These are phyloP conservation scores for Miichthys miiuy DNA, from an alignment of 2,797 vertebrate genomes.

Conservation along the genomic window DNA sequence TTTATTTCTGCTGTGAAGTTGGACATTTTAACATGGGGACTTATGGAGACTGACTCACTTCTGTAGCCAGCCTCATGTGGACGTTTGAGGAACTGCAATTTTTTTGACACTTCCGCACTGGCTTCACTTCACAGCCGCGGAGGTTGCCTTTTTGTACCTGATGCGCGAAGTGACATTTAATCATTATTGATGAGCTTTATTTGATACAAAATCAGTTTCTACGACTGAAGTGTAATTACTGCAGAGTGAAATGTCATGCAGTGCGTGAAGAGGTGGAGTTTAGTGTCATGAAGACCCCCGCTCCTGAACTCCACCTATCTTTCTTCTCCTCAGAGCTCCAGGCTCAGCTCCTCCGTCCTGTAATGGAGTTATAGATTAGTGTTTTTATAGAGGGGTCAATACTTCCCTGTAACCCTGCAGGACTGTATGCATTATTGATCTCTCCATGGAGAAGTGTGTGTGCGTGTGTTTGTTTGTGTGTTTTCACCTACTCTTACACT, in stretches of 20 bases:
- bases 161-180: not conserved
- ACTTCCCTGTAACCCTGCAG: slow-evolving; percentile 72
- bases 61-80: no score
- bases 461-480: slow-evolving; percentile 46
- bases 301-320: slow-evolving; percentile 19
- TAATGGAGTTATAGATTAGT: slow-evolving; percentile 83
- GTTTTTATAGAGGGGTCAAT: slow-evolving; percentile 81
- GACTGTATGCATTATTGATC: slow-evolving; percentile 78
- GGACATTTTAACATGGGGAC: no score
- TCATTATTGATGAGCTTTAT: not conserved
- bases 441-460: slow-evolving; percentile 26
- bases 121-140: no score
- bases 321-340: slow-evolving; percentile 39
- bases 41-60: no score
- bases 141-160: not conserved
- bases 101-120: not conserved
- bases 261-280: not conserved
- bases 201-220: not conserved
- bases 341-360: slow-evolving; percentile 58
- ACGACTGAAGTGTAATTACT: not conserved
- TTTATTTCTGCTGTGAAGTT: no score
- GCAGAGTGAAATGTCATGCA: slow-evolving; percentile 10
- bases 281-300: slow-evolving; percentile 8
- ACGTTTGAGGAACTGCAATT: not conserved
- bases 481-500: slow-evolving; percentile 71